phyloP scores from a whole-genome alignment of 2,113 vertebrate genomes.

The Psettodes erumei region DNA sequence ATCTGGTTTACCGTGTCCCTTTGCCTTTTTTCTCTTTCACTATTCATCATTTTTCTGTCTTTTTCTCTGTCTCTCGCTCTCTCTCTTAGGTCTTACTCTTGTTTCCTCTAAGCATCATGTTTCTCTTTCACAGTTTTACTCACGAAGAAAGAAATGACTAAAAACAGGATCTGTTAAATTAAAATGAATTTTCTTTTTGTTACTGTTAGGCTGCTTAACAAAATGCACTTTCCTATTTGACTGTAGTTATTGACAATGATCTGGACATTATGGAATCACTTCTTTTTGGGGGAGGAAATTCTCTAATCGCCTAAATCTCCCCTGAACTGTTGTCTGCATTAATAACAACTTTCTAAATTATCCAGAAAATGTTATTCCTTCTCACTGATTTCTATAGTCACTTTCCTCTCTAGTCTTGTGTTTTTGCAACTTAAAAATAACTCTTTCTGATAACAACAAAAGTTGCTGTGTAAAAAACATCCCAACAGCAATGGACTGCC shows the following conservation, averaged over 20 bases:
- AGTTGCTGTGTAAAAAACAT: background rate
- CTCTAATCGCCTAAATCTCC: background rate
- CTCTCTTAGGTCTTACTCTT: background rate
- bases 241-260: background rate
- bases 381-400: background rate
- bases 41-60: background rate
- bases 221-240: background rate
- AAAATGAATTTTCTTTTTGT: background rate
- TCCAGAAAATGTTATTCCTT: background rate
- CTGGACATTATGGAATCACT: background rate
- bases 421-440: background rate
- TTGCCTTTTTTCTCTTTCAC: background rate
- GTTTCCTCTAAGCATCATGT: background rate
- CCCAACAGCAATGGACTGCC: background rate
- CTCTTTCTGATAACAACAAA: background rate
- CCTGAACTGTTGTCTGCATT: background rate
- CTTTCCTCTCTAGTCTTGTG: background rate
- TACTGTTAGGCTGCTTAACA: background rate
- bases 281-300: background rate
- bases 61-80: background rate
- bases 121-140: conserved; percentile 7
- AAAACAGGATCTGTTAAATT: background rate
- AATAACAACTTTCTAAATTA: background rate
- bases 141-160: background rate
- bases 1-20: conserved; percentile 6